Evolutionary conservation across 53 echinoderm and acorn worm genomes (phyloP).

Genomic region (Paracentrotus lividus): DNA sequence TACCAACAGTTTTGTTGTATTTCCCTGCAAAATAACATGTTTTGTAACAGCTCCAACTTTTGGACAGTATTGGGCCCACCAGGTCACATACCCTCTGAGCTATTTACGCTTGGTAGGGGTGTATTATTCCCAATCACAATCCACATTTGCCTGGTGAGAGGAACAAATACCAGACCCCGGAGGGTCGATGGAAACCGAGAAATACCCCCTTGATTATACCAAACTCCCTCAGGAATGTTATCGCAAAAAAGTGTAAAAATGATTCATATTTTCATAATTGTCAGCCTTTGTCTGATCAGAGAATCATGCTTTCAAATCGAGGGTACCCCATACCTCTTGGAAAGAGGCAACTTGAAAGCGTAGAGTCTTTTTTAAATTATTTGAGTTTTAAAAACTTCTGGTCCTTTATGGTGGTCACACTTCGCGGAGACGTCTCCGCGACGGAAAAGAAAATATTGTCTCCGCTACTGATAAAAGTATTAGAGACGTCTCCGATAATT

Average conservation of each 20-base stretch:
- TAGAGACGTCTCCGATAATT: no score
- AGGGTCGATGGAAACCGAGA: constrained; percentile 15
- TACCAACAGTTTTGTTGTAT: neutral
- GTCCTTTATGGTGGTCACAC: no score
- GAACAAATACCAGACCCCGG: constrained; percentile 5
- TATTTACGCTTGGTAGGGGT: constrained; percentile 47
- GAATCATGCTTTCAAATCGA: neutral
- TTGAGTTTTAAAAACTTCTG: no score
- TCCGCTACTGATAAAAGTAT: no score
- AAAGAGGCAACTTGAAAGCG: no score
- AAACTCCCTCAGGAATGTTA: constrained; percentile 11
- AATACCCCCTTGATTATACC: neutral
- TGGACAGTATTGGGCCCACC: neutral
- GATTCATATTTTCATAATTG: neutral
- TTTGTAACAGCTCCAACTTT: neutral
- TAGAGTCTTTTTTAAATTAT: no score
- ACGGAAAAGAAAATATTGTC: no score
- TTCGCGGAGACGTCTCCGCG: no score
- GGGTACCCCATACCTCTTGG: no score
- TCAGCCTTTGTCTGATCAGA: neutral
- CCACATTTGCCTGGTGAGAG: neutral
- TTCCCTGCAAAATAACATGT: neutral
- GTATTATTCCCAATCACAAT: constrained; percentile 24
- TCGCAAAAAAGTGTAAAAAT: neutral
- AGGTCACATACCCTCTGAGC: neutral